phyloP scores from a whole-genome alignment of 2,113 vertebrate genomes.

The Poeciliopsis turrubarensis region DNA sequence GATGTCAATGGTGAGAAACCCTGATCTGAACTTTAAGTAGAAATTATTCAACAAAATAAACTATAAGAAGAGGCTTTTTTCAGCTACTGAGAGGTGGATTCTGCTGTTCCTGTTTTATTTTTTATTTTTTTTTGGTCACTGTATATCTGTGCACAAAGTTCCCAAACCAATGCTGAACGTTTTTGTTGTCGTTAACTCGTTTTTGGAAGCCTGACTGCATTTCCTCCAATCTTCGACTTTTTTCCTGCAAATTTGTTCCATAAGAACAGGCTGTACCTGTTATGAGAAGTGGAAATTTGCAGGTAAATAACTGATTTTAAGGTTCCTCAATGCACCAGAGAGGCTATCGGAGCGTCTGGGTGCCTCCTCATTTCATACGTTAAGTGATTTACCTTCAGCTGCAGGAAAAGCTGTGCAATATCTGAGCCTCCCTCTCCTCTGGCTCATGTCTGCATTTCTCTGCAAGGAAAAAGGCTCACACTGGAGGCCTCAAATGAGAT shows the following conservation, averaged over 20 bases:
- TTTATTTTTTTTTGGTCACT: slow-evolving; percentile 4
- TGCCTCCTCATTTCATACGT: slow-evolving; percentile 73
- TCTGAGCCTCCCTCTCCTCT: slow-evolving; percentile 42
- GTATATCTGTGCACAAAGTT: slow-evolving; percentile 11
- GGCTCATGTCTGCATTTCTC: slow-evolving; percentile 37
- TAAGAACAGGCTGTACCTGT: slow-evolving; percentile 35
- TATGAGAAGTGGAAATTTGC: slow-evolving; percentile 16
- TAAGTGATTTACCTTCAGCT: slow-evolving; percentile 68
- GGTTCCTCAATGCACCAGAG: slow-evolving; percentile 9
- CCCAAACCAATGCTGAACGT: background rate
- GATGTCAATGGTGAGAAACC: too few species aligned
- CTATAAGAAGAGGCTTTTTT: background rate
- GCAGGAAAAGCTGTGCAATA: slow-evolving; percentile 62
- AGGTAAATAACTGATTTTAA: slow-evolving; percentile 42
- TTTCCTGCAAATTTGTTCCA: slow-evolving; percentile 27
- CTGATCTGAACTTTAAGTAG: too few species aligned
- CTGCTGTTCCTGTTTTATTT: background rate
- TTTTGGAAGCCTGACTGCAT: slow-evolving; percentile 9
- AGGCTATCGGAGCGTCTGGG: slow-evolving; percentile 45
- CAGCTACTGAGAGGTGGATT: background rate
- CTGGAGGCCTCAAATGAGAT: slow-evolving; percentile 56
- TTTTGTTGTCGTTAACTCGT: background rate
- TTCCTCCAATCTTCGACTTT: background rate
- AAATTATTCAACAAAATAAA: background rate
- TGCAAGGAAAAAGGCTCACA: slow-evolving; percentile 20